phyloP scores from a whole-genome alignment of 2,888 invertebrate genomes.

The Lacanobia oleracea region DNA sequence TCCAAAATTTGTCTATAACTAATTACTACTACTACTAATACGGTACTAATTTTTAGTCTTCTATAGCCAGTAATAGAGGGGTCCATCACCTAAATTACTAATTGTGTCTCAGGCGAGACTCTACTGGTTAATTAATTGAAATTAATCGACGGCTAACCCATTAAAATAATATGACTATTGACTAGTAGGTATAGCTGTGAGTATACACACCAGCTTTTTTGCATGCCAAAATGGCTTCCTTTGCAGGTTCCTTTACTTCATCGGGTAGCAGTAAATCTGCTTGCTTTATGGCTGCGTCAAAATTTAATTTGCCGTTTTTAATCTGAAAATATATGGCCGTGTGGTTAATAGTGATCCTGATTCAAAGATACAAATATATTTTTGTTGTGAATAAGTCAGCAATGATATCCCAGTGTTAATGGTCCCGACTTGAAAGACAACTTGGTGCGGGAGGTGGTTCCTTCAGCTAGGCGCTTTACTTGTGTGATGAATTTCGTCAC shows the following conservation, averaged over 20 bases:
- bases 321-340: slow-evolving; percentile 71
- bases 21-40: no score
- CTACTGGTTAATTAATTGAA: background rate
- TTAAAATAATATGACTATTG: background rate
- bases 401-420: no score
- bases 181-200: background rate
- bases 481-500: background rate
- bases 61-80: no score
- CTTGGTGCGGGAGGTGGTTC: background rate
- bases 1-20: no score
- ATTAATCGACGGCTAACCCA: background rate
- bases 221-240: slow-evolving; percentile 86
- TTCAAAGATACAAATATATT: background rate
- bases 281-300: slow-evolving; percentile 87
- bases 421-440: no score
- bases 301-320: slow-evolving; percentile 88
- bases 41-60: no score
- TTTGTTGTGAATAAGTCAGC: no score
- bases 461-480: background rate
- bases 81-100: background rate
- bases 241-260: slow-evolving; percentile 84
- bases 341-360: background rate
- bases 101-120: background rate
- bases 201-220: slow-evolving; percentile 84
- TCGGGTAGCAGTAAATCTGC: slow-evolving; percentile 85